Base-by-base conservation (phyloP, 2,113 vertebrate genomes). In the Antigone vipio region DNA sequence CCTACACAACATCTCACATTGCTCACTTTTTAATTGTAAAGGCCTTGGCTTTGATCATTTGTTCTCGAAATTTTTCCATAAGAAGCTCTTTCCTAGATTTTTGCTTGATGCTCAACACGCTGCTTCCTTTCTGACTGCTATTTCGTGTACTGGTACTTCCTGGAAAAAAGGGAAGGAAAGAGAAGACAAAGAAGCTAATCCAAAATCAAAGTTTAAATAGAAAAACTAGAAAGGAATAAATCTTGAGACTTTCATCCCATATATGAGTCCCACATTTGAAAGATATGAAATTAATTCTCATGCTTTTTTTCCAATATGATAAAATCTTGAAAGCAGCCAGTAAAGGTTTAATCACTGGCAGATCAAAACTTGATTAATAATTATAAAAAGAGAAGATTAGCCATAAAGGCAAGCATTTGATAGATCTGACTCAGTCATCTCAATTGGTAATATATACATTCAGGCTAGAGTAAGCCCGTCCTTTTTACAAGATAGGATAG, bases 51-150 rank as follows among this genome's bases (percentile, higher is more conserved):
- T 98, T 99, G 96, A 99, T 98, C 71, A 99, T 97, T 96, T 99
- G 99, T 96, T 99, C 99, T 88, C 98, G 98, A 91, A 99, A 95
- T 90, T 99, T 99, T 98, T 99, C 99, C 97, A 99, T 86, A 35
- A 99, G 97, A 74, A 99, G 98, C 89, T 99, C 98, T 86, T 98
- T 99, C 88, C 98, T 99, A 77, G 97, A 99, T 97, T 99, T 99
- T 86, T 98, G 98, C 35, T 98, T 99, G 83, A 98, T 95, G 53
- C 99, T 98, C 82, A 98, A 91, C 81, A 99, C 98, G 16, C 99
- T 99, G 98, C 99, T 98, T 63, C 99, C 99, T 92, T 98, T 99
- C 67, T 96, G 98, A 98, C 99, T 99, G 97, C 99, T 99, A 98
- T 98, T 98, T 74, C 98, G 97, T 69, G 99, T 99, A 95, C 98